These are phyloP conservation scores for Zaprionus inermis DNA, from an alignment of 1,140 invertebrate species.

Conservation along the genomic window DNA sequence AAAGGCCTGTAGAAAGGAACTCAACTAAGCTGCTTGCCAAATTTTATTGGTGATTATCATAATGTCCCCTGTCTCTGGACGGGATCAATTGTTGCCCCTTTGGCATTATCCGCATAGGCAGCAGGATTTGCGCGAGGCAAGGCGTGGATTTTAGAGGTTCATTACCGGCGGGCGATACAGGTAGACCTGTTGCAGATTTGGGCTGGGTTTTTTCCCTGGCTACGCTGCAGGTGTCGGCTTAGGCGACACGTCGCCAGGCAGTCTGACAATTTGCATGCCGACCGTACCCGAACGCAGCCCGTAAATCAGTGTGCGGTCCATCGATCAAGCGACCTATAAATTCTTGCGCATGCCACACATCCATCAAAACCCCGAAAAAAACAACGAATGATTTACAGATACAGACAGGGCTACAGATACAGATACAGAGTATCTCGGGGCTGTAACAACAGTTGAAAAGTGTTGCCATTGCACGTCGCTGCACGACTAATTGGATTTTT, in stretches of 20 bases:
- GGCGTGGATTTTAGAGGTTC: conserved; percentile 80
- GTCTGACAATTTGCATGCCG: conserved; percentile 70
- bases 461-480: conserved; percentile 42
- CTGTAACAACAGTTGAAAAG: conserved; percentile 54
- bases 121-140: conserved; percentile 55
- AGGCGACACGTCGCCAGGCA: conserved; percentile 58
- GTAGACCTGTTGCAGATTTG: background rate
- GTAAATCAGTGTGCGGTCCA: conserved; percentile 67
- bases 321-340: conserved; percentile 68
- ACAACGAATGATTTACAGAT: too few species aligned
- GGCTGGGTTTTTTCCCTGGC: conserved; percentile 55
- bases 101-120: conserved; percentile 24
- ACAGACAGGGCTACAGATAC: too few species aligned
- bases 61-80: conserved; percentile 45
- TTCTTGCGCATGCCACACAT: conserved; percentile 79
- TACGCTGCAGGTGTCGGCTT: conserved; percentile 58
- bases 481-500: conserved; percentile 75
- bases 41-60: conserved; percentile 80
- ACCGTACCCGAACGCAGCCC: background rate
- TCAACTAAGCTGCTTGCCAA: conserved; percentile 44
- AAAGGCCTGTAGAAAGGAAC: too few species aligned
- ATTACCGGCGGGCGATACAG: conserved; percentile 51
- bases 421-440: conserved; percentile 18
- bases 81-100: conserved; percentile 56
- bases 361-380: conserved; percentile 55